These are phyloP conservation scores for Taurulus bubalis DNA, from an alignment of 2,113 vertebrate species.

Conservation along the genomic window DNA sequence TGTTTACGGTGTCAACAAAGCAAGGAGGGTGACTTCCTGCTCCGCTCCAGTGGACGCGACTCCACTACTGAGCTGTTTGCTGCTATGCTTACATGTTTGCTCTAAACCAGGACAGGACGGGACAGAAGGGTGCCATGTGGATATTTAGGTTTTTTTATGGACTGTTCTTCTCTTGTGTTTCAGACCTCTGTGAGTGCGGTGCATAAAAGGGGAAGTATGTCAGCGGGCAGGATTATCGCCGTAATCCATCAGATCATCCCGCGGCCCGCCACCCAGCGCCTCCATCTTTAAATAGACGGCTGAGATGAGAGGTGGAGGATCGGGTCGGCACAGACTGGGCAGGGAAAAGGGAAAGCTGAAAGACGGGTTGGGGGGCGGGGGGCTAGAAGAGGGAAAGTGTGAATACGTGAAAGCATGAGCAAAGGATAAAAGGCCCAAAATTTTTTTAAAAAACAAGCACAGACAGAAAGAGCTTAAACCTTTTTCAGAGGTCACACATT, in stretches of 20 bases:
- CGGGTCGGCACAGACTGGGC: constrained; percentile 44
- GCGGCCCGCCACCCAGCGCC: constrained; percentile 64
- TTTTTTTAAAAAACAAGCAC: constrained; percentile 11
- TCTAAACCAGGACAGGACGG: background rate
- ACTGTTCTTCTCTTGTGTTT: constrained; percentile 48
- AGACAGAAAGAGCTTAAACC: constrained; percentile 27
- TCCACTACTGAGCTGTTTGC: too few relatives aligned
- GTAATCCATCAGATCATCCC: constrained; percentile 84
- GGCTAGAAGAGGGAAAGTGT: constrained; percentile 1
- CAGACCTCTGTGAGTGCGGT: constrained; percentile 48
- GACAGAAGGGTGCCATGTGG: constrained; percentile 44
- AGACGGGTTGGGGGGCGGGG: background rate
- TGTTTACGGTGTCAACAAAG: too few relatives aligned
- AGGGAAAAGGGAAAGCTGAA: constrained; percentile 24
- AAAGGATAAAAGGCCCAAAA: constrained; percentile 10
- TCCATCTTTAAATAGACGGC: constrained; percentile 79
- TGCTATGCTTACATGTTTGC: too few relatives aligned
- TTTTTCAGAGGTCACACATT: constrained; percentile 24
- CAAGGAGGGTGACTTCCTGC: too few relatives aligned
- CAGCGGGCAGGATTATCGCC: constrained; percentile 78
- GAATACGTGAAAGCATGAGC: constrained; percentile 28
- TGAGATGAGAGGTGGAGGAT: constrained; percentile 65
- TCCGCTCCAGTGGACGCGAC: too few relatives aligned
- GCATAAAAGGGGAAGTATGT: constrained; percentile 69
- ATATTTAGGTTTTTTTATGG: constrained; percentile 33